These are phyloP conservation scores for Glaucidium brasilianum DNA, from an alignment of 2,113 vertebrate genomes.

Conservation along the genomic window DNA sequence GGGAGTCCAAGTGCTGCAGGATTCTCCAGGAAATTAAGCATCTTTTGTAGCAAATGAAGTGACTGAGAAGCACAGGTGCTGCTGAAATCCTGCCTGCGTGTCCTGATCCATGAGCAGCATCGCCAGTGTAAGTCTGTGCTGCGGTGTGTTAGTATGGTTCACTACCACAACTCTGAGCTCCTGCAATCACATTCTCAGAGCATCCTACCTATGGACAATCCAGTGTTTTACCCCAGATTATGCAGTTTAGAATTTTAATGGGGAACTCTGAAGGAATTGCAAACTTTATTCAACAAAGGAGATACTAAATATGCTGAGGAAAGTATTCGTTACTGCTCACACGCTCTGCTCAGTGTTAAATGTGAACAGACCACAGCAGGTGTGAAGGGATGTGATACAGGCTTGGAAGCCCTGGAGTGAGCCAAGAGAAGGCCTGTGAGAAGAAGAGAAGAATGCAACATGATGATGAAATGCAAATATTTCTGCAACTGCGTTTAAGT, in stretches of 20 bases:
- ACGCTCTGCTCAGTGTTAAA: background rate
- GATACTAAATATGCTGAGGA: background rate
- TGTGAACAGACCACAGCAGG: background rate
- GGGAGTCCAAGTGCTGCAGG: background rate
- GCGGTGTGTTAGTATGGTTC: background rate
- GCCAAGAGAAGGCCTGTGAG: background rate
- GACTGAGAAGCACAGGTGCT: background rate
- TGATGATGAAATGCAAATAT: slow-evolving; percentile 22
- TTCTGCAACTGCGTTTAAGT: background rate
- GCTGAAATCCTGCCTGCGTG: background rate
- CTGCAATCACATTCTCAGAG: background rate
- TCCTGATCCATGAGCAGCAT: background rate
- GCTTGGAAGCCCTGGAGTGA: background rate
- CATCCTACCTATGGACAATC: background rate
- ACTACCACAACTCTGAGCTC: background rate
- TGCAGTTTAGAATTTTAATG: background rate
- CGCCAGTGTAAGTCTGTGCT: background rate
- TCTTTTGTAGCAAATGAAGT: background rate
- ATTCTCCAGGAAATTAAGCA: background rate
- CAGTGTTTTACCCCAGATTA: background rate
- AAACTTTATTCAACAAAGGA: background rate
- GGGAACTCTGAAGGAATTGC: background rate
- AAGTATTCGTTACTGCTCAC: background rate
- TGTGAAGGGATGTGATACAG: slow-evolving; percentile 3
- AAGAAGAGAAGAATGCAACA: background rate